Percentiles rank a stretch among this genome's conserved stretches.
Evolutionary conservation across 2,113 vertebrate species (phyloP).

Genomic region (Mus spicilegus): DNA sequence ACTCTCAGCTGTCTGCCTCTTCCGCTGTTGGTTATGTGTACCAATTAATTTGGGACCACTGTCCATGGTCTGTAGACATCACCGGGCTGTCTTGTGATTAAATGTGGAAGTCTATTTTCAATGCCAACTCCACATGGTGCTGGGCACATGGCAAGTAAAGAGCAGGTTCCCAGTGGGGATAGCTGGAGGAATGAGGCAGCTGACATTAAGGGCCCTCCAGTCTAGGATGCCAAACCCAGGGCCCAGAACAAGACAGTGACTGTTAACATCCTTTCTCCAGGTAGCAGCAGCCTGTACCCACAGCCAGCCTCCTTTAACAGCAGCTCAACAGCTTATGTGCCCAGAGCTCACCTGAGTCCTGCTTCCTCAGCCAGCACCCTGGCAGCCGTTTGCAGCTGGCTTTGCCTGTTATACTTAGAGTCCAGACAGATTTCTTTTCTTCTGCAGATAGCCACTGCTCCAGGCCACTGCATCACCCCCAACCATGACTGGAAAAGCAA

Average conservation of each 20-base stretch:
- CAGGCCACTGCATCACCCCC: neutral
- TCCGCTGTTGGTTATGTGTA: neutral
- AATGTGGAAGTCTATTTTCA: neutral
- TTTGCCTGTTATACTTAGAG: neutral
- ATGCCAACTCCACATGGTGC: neutral
- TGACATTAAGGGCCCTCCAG: neutral
- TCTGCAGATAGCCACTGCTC: neutral
- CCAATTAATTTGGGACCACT: fast-evolving
- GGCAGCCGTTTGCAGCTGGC: constrained; percentile 13
- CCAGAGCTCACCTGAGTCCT: neutral
- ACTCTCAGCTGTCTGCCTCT: neutral
- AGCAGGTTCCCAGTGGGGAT: neutral
- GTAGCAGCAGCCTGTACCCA: neutral
- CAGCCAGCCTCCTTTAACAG: neutral
- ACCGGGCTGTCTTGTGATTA: neutral
- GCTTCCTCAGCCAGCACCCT: neutral
- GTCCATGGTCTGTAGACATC: neutral
- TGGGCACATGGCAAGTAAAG: neutral
- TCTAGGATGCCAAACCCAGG: neutral
- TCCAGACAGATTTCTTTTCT: neutral
- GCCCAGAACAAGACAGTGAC: neutral
- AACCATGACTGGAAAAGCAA: no score
- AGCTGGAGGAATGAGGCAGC: neutral
- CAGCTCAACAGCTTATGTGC: neutral
- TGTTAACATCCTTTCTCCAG: neutral